Evolutionary conservation across 1,140 invertebrate species (phyloP), one percentile per base, ranked within the genome.

Genomic region (Zaprionus tsacasi): DNA sequence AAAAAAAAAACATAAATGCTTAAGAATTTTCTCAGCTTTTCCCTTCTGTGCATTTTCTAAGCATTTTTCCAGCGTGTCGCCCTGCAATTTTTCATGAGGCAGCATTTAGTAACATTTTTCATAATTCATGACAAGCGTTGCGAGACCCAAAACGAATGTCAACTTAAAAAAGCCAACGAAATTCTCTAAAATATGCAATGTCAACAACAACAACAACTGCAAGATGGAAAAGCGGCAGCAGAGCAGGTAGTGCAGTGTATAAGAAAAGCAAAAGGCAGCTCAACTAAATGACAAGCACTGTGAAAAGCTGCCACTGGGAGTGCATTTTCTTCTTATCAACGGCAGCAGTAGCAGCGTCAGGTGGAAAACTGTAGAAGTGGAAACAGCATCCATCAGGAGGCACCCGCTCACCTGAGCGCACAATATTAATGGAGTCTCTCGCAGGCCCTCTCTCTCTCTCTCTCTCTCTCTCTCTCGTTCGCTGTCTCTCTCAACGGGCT

Each of bases 391-490:
- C 63, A 71, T 72, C 70, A 72, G 55, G 50, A 74, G 75, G 36
- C 21, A 76, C 5, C 40, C 56, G 27, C 59, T 70, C 64, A 75
- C 81, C 81, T 64, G 64, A 66, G 81, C 63, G 82, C 74, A 75
- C 75, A 81, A 85, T 81, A 81, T 85, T 85, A 85, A 85, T 85
- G 70, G 64, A 81, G 48, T 81, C 74, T 78, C 74, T 60, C 55
- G 12, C 35, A 12, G 50, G 25, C 17, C 30, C 60, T 70, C 60
- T 67, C 60, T 48, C 58, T 78, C 70, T 75, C 70, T 48, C 52
- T 70, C 74, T 79, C 54, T 40, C 52, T 78, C 73, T 63, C 57
- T 43, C 55, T 30, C 52, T 70, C 74, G 75, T 48, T 40, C 52
- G 74, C 73, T 63, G 54, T 43, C 38, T 40, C 12, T 13, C 6